Base-by-base conservation (phyloP, 2,797 vertebrate genomes). In the Hemitrygon akajei region DNA sequence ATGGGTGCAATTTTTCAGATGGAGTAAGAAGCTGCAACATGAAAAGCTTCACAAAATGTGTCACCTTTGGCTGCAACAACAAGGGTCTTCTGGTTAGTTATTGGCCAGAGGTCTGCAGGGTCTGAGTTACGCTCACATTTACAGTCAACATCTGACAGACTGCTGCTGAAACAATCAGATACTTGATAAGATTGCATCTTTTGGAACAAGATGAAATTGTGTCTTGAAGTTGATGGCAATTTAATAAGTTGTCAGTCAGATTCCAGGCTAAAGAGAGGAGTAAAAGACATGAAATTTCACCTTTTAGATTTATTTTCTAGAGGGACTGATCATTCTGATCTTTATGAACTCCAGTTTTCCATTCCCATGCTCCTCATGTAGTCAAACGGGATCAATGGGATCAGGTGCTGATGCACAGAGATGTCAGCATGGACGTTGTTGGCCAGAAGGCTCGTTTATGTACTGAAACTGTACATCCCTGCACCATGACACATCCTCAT, bases 141-240 rank as follows among this genome's bases (percentile, higher is more conserved):
- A 5, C 58, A 63, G 16, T 87, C 12, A 89, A 89, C 9, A 63
- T 9, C 66, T 89, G 86, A 89, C 86, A 89, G 86, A 22, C 86
- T 69, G 60, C 69, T 86, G 5, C 63, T 89, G 86, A 69, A 89
- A 89, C 63, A 69, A 89, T 89, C 63, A 89, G n/a, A 69, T 7
- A 34, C 60, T 89, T 69, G 86, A 37, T 89, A 69, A 89, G 86
- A 89, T 89, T 0, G 1, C 34, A 66, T 69, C 86, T 69, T 89
- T 69, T 69, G 86, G n/a, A 89, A 89, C 86, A 89, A 89, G 86
- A 89, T 89, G 60, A 89, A 89, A 89, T 37, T 89, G n/a, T 69
- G 34, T 69, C 63, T 89, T 34, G 66, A 66, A 89, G 86, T 69
- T n/a, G 0, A 30, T 89, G 63, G 86, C 60, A 69, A 89, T 89